Conservation (phyloP, 2,888 invertebrate genomes). For the Syrista parreyssii region DNA sequence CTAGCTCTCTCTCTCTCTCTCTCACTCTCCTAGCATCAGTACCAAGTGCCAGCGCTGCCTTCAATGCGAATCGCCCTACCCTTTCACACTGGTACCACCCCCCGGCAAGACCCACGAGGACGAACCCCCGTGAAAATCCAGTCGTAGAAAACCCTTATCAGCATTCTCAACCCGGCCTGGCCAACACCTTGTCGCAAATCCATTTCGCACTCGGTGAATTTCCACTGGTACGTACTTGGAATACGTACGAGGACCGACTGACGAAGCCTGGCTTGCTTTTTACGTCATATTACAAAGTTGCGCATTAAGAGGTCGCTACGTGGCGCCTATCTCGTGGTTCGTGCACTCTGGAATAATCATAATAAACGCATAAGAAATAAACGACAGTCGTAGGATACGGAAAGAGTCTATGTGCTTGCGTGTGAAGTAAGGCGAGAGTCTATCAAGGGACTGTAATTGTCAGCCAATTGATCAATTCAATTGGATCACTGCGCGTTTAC, state of each 20-base stretch:
- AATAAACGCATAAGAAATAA: not conserved
- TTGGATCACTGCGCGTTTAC: not conserved
- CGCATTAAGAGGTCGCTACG: not conserved
- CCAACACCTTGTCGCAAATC: constrained; percentile 64
- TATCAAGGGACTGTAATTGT: not conserved
- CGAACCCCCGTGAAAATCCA: not conserved
- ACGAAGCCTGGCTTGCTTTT: constrained; percentile 35
- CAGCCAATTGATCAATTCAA: not conserved
- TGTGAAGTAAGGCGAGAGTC: not conserved
- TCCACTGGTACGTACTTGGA: constrained; percentile 48
- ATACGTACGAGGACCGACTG: constrained; percentile 52
- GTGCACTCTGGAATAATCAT: not conserved
- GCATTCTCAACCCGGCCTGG: constrained; percentile 54
- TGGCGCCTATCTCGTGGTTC: not conserved
- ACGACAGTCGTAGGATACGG: not conserved
- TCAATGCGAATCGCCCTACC: constrained; percentile 6
- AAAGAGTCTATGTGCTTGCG: not conserved
- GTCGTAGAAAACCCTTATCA: constrained; percentile 49
- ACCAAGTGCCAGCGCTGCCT: not conserved
- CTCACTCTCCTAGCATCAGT: not conserved
- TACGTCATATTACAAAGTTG: not conserved
- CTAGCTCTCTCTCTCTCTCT: constrained; percentile 17
- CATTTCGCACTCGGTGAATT: constrained; percentile 58
- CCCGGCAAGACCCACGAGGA: not conserved
- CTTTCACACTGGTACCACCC: constrained; percentile 11